Base-by-base conservation (phyloP, 2,888 invertebrate species). In the Volucella inflata region DNA sequence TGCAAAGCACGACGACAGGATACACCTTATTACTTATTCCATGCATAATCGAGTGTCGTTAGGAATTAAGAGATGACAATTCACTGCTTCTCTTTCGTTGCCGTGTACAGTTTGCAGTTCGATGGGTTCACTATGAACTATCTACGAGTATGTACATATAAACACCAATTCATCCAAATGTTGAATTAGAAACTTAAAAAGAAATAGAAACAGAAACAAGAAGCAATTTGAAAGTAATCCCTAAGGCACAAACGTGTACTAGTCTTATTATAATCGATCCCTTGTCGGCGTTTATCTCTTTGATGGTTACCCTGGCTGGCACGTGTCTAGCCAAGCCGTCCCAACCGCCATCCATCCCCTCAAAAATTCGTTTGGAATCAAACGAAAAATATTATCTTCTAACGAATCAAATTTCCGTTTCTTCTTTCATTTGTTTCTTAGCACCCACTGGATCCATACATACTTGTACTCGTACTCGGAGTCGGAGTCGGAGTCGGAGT, bases 21-120 rank as follows among this genome's bases (percentile, higher is more conserved):
- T 67, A 60, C 75, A 42, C 51, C 85, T 72, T 67, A 68, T 85
- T 76, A 81, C 44, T 64, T 85, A 85, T 85, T 81, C 85, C 81
- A 85, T 85, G 85, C 81, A 85, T 85, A 81, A 85, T 72, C 85
- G 72, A 85, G 76, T 68, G 72, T 72, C 76, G 72, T 81, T 85
- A 62, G 72, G 68, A 77, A 85, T 81, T 81, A 85, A 81, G 68
- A 77, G 72, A 68, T 59, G 81, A 80, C 71, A 84, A 84, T 79
- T 79, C 75, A 74, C 59, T 30, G 30, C 30, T 30, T 30, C 30
- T 30, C 30, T 30, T 30, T 30, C 1, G 30, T 30, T 64, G 59
- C 51, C 78, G 72, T 80, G 38, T 50, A 42, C 62, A 68, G 21
- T 75, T 75, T 64, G 10, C 6, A 30, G n/a, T 46, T 16, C 40